Evolutionary conservation across 2,797 vertebrate species (phyloP), one percentile per base, ranked within the genome.

Genomic region (Melanotaenia maccullochi): DNA sequence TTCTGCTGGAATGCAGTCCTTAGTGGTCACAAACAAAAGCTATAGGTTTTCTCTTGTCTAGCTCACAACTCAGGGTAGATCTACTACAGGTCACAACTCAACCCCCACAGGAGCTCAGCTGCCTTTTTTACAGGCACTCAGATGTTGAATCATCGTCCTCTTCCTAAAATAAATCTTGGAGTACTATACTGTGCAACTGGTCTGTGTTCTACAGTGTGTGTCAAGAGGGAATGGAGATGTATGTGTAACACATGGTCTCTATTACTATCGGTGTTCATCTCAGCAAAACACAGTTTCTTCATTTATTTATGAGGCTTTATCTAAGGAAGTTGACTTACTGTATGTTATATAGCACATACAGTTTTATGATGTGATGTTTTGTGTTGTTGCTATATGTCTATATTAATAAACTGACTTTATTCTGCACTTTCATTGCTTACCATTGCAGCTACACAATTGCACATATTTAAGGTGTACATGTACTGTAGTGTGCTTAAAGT

Each of bases 81-180:
- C 70, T 57, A 65, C 76, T 71, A 65, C 0, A 9, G 76, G 73
- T 78, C 63, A 35, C 56, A 62, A 18, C 75, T 71, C 76, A 60
- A 52, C 75, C 60, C 62, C 42, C 73, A 14, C 28, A 68, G 65
- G 68, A 73, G 60, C 54, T 81, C 71, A 64, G 9, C 63, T 20
- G 81, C 30, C 73, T 87, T 87, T 71, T 68, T 82, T 84, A 51
- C 71, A 79, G 49, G 73, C 84, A 75, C 87, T 87, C 85, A 52
- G 71, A 86, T 83, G 77, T 78, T 90, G 90, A 91, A 88, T 92
- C 89, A 90, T 58, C 40, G 72, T 40, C 64, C 63, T 64, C 9
- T 76, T 81, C 79, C 73, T 75, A 85, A 90, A 90, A 89, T 92
- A 89, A 79, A 86, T 71, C 51, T 9, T 66, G 7, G 73, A 78